A percentile compares a stretch with the other conserved stretches of the same genome.
phyloP scores from a whole-genome alignment of 2,797 vertebrate genomes.

The Chrosomus eos region DNA sequence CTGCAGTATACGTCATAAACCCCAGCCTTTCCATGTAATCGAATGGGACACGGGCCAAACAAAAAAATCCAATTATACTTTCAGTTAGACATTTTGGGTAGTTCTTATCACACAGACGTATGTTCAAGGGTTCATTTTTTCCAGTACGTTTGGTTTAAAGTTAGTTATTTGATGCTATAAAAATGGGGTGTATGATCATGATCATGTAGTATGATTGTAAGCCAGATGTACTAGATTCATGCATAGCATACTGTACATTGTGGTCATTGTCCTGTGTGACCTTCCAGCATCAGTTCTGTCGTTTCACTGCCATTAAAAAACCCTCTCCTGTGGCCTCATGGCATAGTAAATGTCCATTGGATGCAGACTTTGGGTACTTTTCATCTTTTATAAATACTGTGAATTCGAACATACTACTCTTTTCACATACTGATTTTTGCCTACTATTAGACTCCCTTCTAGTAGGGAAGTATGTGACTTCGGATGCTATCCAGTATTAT shows the following conservation, averaged over 20 bases:
- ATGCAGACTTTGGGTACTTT: not conserved
- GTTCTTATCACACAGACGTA: not conserved
- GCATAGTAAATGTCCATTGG: too few relatives aligned
- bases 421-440: not conserved
- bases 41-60: too few relatives aligned
- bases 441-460: not conserved
- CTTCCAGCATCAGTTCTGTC: not conserved
- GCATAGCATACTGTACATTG: not conserved
- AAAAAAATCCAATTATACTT: too few relatives aligned
- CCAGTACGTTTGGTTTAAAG: too few relatives aligned
- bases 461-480: not conserved
- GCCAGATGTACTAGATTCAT: not conserved
- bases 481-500: not conserved
- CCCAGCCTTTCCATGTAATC: not conserved
- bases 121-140: not conserved
- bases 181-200: not conserved
- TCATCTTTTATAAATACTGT: not conserved
- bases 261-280: not conserved
- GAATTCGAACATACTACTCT: not conserved
- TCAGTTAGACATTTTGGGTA: not conserved
- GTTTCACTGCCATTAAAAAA: not conserved
- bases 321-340: not conserved
- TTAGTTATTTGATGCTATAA: not conserved
- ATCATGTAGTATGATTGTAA: not conserved
- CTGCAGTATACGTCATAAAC: not conserved